These are phyloP conservation scores for Cantharis lateralis DNA, from an alignment of 2,888 invertebrate species.

Conservation along the genomic window DNA sequence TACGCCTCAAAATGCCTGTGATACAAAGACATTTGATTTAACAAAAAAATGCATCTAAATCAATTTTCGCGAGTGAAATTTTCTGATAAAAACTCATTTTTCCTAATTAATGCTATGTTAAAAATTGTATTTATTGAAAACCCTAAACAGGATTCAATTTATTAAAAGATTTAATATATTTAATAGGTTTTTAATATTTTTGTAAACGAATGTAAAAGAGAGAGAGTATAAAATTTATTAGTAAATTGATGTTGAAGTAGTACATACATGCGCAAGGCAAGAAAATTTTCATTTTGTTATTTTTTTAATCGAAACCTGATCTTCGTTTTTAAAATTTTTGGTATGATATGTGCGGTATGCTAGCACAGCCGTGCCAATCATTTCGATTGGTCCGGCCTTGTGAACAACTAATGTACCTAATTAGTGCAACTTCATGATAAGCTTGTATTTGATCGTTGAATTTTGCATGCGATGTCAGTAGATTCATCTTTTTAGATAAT, in stretches of 20 bases:
- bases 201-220: not conserved
- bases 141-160: not conserved
- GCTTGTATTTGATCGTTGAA: not conserved
- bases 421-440: not conserved
- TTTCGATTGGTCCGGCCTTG: no score
- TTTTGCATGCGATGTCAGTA: not conserved
- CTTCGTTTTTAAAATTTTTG: not conserved
- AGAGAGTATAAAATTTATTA: not conserved
- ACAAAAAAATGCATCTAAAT: not conserved
- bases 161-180: not conserved
- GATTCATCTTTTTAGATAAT: not conserved
- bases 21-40: constrained; percentile 40
- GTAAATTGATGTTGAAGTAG: not conserved
- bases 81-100: not conserved
- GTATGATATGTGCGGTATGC: not conserved
- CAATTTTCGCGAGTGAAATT: not conserved
- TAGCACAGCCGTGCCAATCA: not conserved
- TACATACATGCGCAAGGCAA: no score
- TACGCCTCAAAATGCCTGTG: constrained; percentile 53
- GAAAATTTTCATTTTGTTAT: not conserved
- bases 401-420: not conserved
- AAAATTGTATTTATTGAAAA: not conserved
- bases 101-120: not conserved
- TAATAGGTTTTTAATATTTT: not conserved
- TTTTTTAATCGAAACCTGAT: not conserved